A percentile compares a stretch with the other conserved stretches of the same genome.
phyloP scores from a whole-genome alignment of 2,113 vertebrate species.

The Globicephala melas region DNA sequence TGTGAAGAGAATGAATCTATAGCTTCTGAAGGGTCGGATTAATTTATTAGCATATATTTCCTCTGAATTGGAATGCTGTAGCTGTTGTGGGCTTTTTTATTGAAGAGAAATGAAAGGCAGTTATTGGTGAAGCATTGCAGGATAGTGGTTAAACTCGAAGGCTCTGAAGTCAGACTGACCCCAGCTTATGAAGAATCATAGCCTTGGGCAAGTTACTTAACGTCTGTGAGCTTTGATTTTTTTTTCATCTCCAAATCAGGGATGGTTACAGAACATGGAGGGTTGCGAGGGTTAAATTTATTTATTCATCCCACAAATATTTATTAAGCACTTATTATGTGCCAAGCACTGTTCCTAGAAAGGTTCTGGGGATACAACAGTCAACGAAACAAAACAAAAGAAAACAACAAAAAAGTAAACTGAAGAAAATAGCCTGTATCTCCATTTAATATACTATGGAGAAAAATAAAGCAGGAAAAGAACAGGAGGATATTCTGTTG shows the following conservation, averaged over 20 bases:
- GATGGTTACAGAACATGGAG: conserved; percentile 10
- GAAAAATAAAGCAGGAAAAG: not conserved
- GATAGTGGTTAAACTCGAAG: not conserved
- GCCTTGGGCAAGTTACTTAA: conserved; percentile 20
- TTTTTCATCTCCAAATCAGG: conserved; percentile 38
- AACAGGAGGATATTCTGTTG: not conserved
- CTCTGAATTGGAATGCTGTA: conserved; percentile 22
- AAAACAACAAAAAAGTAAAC: not conserved
- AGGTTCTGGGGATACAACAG: not conserved
- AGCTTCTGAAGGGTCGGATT: not conserved
- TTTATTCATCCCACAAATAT: not conserved
- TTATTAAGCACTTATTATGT: conserved; percentile 48
- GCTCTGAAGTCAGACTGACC: not conserved
- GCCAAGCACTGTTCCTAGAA: not conserved
- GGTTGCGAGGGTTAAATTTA: conserved; percentile 7
- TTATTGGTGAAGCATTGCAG: not conserved
- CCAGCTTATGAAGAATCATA: not conserved
- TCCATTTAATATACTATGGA: not conserved
- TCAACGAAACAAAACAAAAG: not conserved
- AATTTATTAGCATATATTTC: conserved; percentile 15
- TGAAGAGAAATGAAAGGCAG: conserved; percentile 9
- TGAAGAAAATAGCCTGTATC: not conserved
- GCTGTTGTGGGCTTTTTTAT: not conserved
- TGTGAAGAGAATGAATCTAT: conserved; percentile 38
- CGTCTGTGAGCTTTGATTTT: conserved; percentile 45